Evolutionary conservation across 2,113 vertebrate species (phyloP).

Genomic region (Lota lota): DNA sequence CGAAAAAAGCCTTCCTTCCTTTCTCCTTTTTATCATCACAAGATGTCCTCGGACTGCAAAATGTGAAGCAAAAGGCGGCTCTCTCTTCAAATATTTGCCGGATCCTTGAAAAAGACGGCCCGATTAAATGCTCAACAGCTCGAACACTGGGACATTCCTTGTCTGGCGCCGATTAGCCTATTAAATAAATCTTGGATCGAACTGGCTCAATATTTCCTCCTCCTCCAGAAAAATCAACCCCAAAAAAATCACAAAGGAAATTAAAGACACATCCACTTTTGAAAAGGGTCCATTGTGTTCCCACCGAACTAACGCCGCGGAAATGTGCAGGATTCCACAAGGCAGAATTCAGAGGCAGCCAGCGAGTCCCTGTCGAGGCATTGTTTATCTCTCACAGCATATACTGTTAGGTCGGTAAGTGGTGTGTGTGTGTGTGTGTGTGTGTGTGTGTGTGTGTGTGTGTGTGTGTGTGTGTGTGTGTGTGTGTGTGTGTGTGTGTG

Average conservation of each 20-base stretch:
- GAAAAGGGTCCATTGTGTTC: conserved; percentile 23
- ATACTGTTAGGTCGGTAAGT: conserved; percentile 38
- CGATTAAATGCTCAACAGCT: background rate
- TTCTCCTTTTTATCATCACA: conserved; percentile 74
- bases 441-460: conserved; percentile 40
- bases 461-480: conserved; percentile 55
- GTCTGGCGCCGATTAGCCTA: conserved; percentile 45
- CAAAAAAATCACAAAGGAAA: conserved; percentile 2
- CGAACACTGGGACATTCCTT: conserved; percentile 50
- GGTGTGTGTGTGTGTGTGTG: too few relatives aligned
- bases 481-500: background rate
- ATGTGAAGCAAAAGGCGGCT: background rate
- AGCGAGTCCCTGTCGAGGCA: conserved; percentile 35
- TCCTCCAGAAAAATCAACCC: too few relatives aligned
- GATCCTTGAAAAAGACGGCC: background rate
- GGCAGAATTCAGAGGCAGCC: conserved; percentile 10
- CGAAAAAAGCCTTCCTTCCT: conserved; percentile 73
- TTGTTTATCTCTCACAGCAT: conserved; percentile 49
- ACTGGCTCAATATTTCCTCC: background rate
- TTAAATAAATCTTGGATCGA: conserved; percentile 41
- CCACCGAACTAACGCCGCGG: background rate
- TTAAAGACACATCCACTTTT: conserved; percentile 27
- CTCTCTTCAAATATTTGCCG: background rate
- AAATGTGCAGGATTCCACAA: conserved; percentile 22
- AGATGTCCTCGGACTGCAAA: conserved; percentile 62